These are phyloP conservation scores for Elysia chlorotica DNA, from an alignment of 1,140 invertebrate genomes.

Conservation along the genomic window DNA sequence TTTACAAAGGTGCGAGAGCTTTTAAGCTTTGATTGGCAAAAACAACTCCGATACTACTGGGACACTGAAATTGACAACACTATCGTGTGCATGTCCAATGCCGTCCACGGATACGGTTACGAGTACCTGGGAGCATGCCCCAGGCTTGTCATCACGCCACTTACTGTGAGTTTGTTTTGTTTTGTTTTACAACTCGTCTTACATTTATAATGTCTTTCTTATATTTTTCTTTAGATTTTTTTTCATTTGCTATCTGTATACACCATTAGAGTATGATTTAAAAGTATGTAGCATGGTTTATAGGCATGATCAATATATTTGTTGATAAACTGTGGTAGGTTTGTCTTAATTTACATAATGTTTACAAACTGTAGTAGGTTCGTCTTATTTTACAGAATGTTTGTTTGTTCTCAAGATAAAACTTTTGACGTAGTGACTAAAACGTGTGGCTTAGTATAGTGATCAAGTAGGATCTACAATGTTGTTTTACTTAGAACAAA, in stretches of 20 bases:
- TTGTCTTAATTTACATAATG: too few species aligned
- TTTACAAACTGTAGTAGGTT: too few species aligned
- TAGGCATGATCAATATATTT: too few species aligned
- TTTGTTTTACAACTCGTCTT: not conserved
- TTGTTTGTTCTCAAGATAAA: too few species aligned
- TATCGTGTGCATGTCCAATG: conserved; percentile 5
- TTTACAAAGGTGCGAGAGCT: conserved; percentile 1
- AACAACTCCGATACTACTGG: conserved; percentile 64
- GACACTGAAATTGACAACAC: conserved; percentile 34
- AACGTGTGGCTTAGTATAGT: too few species aligned
- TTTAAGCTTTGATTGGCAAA: conserved; percentile 62
- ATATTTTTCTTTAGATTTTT: too few species aligned
- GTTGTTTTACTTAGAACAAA: too few species aligned
- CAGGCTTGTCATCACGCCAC: conserved; percentile 4
- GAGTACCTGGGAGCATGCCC: conserved; percentile 9
- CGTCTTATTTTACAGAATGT: too few species aligned
- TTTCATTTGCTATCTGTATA: not conserved
- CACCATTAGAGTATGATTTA: conserved; percentile 42
- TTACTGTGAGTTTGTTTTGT: conserved; percentile 35
- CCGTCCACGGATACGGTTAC: conserved; percentile 2
- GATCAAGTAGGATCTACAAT: too few species aligned
- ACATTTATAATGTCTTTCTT: not conserved
- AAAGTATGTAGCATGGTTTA: too few species aligned
- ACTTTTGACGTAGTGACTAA: too few species aligned
- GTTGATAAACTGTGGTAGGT: too few species aligned